Percentiles rank a stretch among this genome's conserved stretches.
Evolutionary conservation across 2,113 vertebrate genomes (phyloP).

Genomic region (Hymenochirus boettgeri): DNA sequence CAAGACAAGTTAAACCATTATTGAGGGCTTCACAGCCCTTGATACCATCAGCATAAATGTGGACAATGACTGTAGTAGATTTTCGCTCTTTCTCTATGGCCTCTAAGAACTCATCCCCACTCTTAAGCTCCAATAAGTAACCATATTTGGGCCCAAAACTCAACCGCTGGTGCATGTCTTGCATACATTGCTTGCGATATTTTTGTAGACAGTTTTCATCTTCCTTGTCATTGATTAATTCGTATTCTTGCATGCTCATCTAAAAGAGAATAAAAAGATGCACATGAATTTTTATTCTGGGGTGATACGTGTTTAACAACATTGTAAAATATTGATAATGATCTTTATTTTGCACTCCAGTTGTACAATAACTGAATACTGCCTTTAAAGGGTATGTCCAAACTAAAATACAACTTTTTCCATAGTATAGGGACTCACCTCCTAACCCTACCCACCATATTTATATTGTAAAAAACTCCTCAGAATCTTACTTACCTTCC

Average conservation of each 20-base stretch:
- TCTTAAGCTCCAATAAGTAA: conserved; percentile 78
- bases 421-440: too few species aligned
- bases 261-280: conserved; percentile 42
- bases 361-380: too few species aligned
- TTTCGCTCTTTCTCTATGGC: conserved; percentile 87
- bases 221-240: conserved; percentile 81
- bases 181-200: conserved; percentile 90
- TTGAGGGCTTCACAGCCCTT: conserved; percentile 85
- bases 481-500: too few species aligned
- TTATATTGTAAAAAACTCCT: too few species aligned
- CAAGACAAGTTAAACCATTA: conserved; percentile 79
- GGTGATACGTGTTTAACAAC: too few species aligned
- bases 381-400: too few species aligned
- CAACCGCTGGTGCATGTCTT: conserved; percentile 90
- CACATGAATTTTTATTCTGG: background rate
- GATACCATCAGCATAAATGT: conserved; percentile 80
- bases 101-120: conserved; percentile 86
- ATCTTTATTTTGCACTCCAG: too few species aligned
- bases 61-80: conserved; percentile 81
- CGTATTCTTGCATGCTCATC: conserved; percentile 95
- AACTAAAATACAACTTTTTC: too few species aligned
- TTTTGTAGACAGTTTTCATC: conserved; percentile 84
- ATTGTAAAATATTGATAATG: too few species aligned
- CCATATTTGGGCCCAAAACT: conserved; percentile 89
- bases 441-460: too few species aligned